These are phyloP conservation scores for Parnassius glacialis DNA, from an alignment of 2,888 invertebrate genomes.

Conservation along the genomic window DNA sequence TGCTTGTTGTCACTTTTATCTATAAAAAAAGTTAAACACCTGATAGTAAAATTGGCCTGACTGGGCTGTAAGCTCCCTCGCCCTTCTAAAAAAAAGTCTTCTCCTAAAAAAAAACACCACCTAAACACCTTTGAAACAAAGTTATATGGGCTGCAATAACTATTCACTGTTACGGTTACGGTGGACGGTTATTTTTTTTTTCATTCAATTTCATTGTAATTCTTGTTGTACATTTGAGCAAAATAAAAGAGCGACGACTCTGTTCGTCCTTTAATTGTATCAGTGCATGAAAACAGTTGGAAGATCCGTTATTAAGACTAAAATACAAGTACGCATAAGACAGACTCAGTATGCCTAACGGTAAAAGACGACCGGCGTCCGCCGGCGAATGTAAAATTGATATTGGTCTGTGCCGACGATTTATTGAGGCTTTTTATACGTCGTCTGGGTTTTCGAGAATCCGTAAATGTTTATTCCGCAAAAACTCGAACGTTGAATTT, in stretches of 20 bases:
- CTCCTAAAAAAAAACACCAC: too few species aligned
- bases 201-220: too few species aligned
- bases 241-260: conserved; percentile 20
- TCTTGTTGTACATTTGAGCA: too few species aligned
- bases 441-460: conserved; percentile 14
- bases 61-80: too few species aligned
- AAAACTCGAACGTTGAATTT: background rate
- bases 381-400: conserved; percentile 26
- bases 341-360: conserved; percentile 17
- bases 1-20: too few species aligned
- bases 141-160: too few species aligned
- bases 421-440: conserved; percentile 24
- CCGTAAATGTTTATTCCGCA: conserved; percentile 21
- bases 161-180: too few species aligned
- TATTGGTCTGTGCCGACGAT: conserved; percentile 18
- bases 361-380: conserved; percentile 14
- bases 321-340: conserved; percentile 18
- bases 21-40: too few species aligned
- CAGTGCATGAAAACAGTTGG: conserved; percentile 38
- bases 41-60: too few species aligned
- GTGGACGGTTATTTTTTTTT: too few species aligned
- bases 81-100: too few species aligned
- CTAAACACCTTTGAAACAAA: too few species aligned
- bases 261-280: conserved; percentile 33
- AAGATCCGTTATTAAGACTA: conserved; percentile 26